Conservation (phyloP, 2,113 vertebrate species). For the Austrofundulus limnaeus region DNA sequence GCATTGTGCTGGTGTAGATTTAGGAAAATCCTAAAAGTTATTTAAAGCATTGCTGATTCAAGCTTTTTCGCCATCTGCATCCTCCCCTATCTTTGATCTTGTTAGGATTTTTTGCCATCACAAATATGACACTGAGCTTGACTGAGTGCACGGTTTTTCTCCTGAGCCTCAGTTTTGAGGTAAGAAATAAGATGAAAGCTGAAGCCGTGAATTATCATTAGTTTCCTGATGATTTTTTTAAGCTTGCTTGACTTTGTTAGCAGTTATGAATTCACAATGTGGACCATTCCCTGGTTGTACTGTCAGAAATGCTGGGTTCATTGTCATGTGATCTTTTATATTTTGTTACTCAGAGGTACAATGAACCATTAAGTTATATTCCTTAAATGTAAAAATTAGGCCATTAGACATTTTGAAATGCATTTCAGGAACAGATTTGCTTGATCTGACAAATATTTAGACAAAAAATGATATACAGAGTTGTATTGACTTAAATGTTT, state of each 20-base stretch:
- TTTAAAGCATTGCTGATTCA: neutral
- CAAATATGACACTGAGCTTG: neutral
- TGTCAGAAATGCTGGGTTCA: conserved; percentile 23
- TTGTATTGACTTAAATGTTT: no score
- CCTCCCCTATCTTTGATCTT: neutral
- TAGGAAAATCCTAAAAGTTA: no score
- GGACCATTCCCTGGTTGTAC: conserved; percentile 3
- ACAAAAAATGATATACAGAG: no score
- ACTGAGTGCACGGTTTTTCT: conserved; percentile 20
- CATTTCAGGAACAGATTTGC: no score
- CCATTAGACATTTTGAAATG: no score
- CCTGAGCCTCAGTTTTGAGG: conserved; percentile 48
- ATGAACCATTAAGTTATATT: conserved; percentile 1
- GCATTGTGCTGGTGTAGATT: no score
- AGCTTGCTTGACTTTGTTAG: neutral
- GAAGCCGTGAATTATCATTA: conserved; percentile 12
- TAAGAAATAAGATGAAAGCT: conserved; percentile 21
- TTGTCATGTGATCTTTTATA: conserved; percentile 62
- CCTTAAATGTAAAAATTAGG: no score
- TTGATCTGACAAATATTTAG: no score
- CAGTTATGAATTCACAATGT: conserved; percentile 21
- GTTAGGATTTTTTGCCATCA: neutral
- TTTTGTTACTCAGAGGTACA: conserved; percentile 69
- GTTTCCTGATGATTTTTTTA: neutral
- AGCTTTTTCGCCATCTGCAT: neutral